Conservation (phyloP, 2,113 vertebrate species). For the Perca flavescens region DNA sequence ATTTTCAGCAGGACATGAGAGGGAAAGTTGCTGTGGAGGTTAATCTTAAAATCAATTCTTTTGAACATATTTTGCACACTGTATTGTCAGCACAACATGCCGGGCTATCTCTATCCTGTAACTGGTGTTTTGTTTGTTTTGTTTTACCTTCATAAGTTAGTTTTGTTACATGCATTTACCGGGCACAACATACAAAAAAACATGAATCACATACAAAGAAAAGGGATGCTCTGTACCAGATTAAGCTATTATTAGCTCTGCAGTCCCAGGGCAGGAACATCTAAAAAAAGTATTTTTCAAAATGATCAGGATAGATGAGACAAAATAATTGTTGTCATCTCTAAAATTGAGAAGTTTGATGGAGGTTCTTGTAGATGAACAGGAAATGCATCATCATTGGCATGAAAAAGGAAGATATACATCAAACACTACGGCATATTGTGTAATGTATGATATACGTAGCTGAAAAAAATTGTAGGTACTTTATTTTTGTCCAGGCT, state of each 20-base stretch:
- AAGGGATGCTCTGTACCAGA: neutral
- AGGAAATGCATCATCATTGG: neutral
- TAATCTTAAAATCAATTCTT: slow-evolving; percentile 65
- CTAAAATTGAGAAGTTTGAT: neutral
- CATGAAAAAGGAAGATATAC: neutral
- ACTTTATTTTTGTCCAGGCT: neutral
- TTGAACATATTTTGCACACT: slow-evolving; percentile 29
- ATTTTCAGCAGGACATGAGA: slow-evolving; percentile 59
- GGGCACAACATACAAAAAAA: neutral
- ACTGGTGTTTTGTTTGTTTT: neutral
- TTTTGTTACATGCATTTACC: neutral
- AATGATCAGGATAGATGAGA: neutral
- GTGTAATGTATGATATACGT: neutral
- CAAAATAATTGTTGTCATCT: neutral
- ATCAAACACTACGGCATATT: neutral
- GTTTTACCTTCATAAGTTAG: neutral
- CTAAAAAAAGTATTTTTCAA: neutral
- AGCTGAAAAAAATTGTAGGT: neutral
- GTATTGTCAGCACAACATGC: slow-evolving; percentile 24
- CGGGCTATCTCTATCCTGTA: neutral
- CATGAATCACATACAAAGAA: neutral
- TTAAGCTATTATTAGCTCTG: neutral
- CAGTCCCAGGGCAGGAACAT: neutral
- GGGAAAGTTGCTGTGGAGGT: slow-evolving; percentile 44
- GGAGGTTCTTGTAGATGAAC: neutral